Evolutionary conservation across 2,113 vertebrate genomes (phyloP).

Genomic region (Hystrix cristata): DNA sequence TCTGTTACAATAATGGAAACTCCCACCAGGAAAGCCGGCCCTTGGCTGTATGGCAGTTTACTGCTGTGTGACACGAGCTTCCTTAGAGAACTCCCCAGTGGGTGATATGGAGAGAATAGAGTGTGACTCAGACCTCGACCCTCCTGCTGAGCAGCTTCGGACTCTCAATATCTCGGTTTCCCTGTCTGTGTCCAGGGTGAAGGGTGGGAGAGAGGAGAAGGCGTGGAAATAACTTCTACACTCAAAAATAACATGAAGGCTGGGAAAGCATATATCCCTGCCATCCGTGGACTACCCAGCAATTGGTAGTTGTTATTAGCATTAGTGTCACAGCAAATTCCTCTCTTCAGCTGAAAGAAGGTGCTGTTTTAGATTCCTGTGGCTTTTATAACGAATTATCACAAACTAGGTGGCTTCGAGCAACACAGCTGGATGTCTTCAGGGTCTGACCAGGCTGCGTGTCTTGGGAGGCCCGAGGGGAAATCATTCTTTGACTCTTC

Average conservation of each 20-base stretch:
- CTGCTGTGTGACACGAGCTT: not conserved
- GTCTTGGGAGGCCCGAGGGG: not conserved
- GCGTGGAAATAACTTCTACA: not conserved
- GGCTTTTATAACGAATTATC: not conserved
- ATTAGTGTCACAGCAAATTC: not conserved
- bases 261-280: not conserved
- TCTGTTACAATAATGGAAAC: not conserved
- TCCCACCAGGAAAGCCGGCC: not conserved
- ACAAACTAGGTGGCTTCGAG: not conserved
- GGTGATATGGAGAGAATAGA: not conserved
- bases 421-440: not conserved
- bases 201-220: accelerated
- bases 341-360: not conserved
- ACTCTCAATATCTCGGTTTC: not conserved
- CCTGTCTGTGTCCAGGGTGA: not conserved
- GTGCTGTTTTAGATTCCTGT: not conserved
- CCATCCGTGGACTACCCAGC: not conserved
- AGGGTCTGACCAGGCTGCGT: not conserved
- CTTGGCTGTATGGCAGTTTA: not conserved
- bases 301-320: not conserved
- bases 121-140: not conserved
- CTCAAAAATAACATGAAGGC: not conserved
- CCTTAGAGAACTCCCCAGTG: not conserved
- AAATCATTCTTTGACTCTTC: not conserved
- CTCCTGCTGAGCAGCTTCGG: not conserved